Evolutionary conservation across 2,113 vertebrate species (phyloP), one percentile per base, ranked within the genome.

Genomic region (Andinoacara biseriatus): DNA sequence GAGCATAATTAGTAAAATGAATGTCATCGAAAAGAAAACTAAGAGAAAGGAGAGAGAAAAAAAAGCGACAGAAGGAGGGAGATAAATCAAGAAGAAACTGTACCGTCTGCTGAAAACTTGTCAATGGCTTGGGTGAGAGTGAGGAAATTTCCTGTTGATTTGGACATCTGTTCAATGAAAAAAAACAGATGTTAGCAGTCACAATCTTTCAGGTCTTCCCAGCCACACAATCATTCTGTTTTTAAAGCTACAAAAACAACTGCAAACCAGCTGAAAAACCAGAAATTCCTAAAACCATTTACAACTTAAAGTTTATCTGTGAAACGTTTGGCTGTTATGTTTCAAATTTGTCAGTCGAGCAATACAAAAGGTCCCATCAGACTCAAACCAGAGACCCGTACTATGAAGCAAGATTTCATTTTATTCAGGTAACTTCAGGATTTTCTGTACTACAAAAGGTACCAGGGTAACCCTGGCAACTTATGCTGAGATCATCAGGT

Each of bases 101-200:
- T 91, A 99, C 98, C 98, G 84, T 99, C 98, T 62, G 98, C 98
- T 93, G 98, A 99, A 94, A 98, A 99, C 93, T 98, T 99, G 74
- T 96, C 94, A 79, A 99, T 83, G 87, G 98, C 97, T 90, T 99
- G 94, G 60, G 31, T 89, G 78, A 99, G 94, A 62, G 97, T 99
- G 72, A 99, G 97, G 88, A 99, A 99, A 94, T 99, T 99, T 87
- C 98, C 98, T 35, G 98, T 99, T 58, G 98, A 99, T 93, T 99
- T 99, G 83, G 98, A 99, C 98, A 99, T 99, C 98, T 99, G 91
- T 87, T 89, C 59, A 85, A 81, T 7, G 90, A 87, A 29, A 88
- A 88, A 67, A 92, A 89, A 88, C 79, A 93, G 81, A 90, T 88
- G 89, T 86, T 85, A 87, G 62, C 35, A 33, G 38, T 17, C 15